Base-by-base conservation (phyloP, 2,888 invertebrate species). In the Acronicta leporina region DNA sequence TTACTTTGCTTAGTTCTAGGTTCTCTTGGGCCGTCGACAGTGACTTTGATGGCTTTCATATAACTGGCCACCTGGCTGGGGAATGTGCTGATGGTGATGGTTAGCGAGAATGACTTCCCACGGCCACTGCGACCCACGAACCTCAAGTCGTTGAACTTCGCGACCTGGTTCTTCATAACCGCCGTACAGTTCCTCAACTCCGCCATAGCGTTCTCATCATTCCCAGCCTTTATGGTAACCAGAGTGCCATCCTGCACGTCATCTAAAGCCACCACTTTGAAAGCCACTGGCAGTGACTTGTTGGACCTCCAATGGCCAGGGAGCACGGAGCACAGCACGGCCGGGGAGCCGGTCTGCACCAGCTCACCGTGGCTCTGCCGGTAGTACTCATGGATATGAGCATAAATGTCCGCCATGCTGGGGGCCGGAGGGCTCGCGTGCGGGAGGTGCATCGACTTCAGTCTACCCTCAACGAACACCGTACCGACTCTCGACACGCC, bases 11-110 rank as follows among this genome's bases (percentile, higher is more conserved):
- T 99, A 77, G 98, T 98, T 92, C 99, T 95, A 14, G 99, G 99
- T 94, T 99, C 99, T 82, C 99, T 95, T 0, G 99, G 99, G 81
- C 99, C 99, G 87, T 99, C 99, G 35, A 99, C 99, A 20, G 99
- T 99, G 58, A 99, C 99, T 95, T 99, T 99, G 90, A 99, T 99
- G 54, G 99, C 99, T 89, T 99, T 99, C 81, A 95, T 96, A 90
- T 99, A 99, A 5, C 98, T 97, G 50, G 99, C 98, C 30, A 99
- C 96, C 95, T 99, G 99, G 71, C 96, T 95, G 4, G 95, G 95
- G 74, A 96, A 95, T 15, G 96, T 95, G 87, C 96, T 97, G 84
- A 99, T 98, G 77, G 98, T 98, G 88, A 99, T 99, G 75, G 99
- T 98, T 80, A 99, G 92, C 10, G 98, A 97, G 92, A 99, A 99